phyloP scores from a whole-genome alignment of 2,113 vertebrate species.

The Eolophus roseicapilla region DNA sequence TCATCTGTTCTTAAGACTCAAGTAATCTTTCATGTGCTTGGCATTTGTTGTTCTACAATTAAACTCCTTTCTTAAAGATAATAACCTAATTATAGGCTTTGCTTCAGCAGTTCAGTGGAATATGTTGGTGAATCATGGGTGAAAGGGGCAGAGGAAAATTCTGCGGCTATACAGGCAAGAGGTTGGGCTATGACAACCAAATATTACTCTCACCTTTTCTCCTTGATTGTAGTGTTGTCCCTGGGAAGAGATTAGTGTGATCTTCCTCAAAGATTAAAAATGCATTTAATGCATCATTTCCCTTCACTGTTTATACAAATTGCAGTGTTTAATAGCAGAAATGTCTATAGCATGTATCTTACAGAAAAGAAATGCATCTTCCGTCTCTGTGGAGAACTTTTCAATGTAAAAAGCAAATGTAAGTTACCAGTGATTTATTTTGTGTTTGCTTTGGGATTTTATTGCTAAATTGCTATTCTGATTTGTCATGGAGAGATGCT shows the following conservation, averaged over 20 bases:
- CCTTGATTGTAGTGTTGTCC: background rate
- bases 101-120: background rate
- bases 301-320: background rate
- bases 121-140: background rate
- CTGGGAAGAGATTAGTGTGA: background rate
- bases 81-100: conserved; percentile 46
- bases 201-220: background rate
- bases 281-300: background rate
- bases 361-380: background rate
- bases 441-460: background rate
- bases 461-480: background rate
- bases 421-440: background rate
- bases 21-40: background rate
- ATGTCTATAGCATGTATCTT: background rate
- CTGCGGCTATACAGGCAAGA: background rate
- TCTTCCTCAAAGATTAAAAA: background rate
- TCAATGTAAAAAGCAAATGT: background rate
- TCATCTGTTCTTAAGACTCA: background rate
- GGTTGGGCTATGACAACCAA: background rate
- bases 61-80: background rate
- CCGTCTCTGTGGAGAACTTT: background rate
- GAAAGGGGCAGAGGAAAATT: conserved; percentile 7
- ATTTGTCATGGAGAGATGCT: background rate
- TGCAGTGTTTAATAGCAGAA: background rate
- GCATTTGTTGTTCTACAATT: conserved; percentile 23